A percentile compares a stretch with the other conserved stretches of the same genome.
phyloP scores from a whole-genome alignment of 1,140 invertebrate genomes.

The Chionoecetes opilio region DNA sequence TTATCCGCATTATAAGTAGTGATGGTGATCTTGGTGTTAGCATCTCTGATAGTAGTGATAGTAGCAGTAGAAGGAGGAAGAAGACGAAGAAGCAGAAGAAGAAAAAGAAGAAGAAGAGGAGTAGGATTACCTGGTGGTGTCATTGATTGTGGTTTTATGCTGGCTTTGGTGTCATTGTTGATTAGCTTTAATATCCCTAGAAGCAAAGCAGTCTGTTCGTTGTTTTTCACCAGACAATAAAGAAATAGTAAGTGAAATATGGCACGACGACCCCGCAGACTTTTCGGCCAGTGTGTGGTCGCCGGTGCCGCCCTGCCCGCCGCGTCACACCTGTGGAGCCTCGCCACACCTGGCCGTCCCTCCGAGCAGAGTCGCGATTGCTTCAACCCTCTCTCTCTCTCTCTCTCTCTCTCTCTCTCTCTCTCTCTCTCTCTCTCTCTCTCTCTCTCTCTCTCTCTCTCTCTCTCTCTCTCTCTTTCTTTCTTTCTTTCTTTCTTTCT shows the following conservation, averaged over 20 bases:
- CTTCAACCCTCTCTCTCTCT: not conserved
- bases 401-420: constrained; percentile 27
- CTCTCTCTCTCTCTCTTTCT: constrained; percentile 9
- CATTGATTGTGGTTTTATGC: too few species aligned
- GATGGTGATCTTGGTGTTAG: too few species aligned
- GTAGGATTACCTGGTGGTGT: too few species aligned
- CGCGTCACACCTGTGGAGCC: not conserved
- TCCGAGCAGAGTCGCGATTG: not conserved
- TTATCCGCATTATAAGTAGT: too few species aligned
- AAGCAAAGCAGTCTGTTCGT: too few species aligned
- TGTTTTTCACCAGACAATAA: too few species aligned
- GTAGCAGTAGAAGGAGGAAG: too few species aligned
- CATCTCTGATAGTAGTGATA: too few species aligned
- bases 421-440: constrained; percentile 27
- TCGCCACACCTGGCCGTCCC: not conserved
- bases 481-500: not conserved
- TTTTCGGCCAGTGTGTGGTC: not conserved
- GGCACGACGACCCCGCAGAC: not conserved
- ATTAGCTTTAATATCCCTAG: too few species aligned
- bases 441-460: constrained; percentile 20
- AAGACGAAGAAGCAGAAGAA: too few species aligned
- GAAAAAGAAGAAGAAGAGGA: too few species aligned
- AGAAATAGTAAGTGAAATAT: not conserved
- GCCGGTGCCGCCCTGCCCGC: not conserved
- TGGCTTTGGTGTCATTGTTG: too few species aligned